A percentile compares a stretch with the other conserved stretches of the same genome.
phyloP scores from a whole-genome alignment of 2,113 vertebrate species.

The Rhabdornis inornatus region DNA sequence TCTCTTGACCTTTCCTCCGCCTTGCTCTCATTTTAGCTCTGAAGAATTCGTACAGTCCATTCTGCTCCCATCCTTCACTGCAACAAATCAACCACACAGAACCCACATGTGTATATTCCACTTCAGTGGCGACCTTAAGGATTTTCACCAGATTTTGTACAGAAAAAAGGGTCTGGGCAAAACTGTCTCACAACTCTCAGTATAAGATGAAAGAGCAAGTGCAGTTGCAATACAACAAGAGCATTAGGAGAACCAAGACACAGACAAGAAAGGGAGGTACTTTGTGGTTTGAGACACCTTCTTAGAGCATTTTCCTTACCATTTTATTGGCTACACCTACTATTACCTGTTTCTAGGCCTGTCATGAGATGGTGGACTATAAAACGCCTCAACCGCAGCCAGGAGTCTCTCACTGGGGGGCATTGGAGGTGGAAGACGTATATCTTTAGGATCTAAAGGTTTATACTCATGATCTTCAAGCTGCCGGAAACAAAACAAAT shows the following conservation, averaged over 20 bases:
- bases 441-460: conserved; percentile 95
- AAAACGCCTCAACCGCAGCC: conserved; percentile 96
- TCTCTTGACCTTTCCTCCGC: conserved; percentile 92
- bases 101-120: not conserved
- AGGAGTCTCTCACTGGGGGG: conserved; percentile 94
- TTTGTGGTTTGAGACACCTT: not conserved
- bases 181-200: not conserved
- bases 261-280: not conserved
- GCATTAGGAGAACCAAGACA: not conserved
- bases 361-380: conserved; percentile 97
- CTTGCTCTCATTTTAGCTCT: conserved; percentile 96
- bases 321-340: not conserved
- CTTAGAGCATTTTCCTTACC: not conserved
- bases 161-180: not conserved
- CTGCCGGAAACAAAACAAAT: conserved; percentile 67
- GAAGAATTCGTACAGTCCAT: conserved; percentile 96
- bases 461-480: conserved; percentile 97
- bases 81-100: not conserved
- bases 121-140: rapidly evolving
- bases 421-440: conserved; percentile 96
- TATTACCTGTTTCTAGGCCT: conserved; percentile 94
- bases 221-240: not conserved
- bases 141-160: not conserved
- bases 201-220: not conserved
- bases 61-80: conserved; percentile 99